These are phyloP conservation scores for Yponomeuta evonymella DNA, from an alignment of 2,888 invertebrate genomes.

Conservation along the genomic window DNA sequence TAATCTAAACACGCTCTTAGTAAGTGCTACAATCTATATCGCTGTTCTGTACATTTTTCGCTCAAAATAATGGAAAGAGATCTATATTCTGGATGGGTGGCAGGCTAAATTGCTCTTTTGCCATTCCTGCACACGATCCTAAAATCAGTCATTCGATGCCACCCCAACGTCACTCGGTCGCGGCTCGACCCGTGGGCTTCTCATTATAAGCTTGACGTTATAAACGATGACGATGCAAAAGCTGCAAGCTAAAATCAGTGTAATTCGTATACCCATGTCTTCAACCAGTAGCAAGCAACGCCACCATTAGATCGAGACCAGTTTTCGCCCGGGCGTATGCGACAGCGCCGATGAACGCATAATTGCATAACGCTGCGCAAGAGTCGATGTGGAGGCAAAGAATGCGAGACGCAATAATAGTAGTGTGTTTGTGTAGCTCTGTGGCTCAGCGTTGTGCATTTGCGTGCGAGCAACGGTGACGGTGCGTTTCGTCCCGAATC, in stretches of 20 bases:
- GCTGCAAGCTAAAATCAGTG: background rate
- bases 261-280: background rate
- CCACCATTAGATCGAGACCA: background rate
- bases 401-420: background rate
- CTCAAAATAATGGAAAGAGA: too few species aligned
- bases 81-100: too few species aligned
- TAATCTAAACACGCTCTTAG: too few species aligned
- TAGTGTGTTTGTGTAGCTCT: background rate
- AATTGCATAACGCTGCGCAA: constrained; percentile 2
- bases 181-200: too few species aligned
- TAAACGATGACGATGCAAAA: too few species aligned
- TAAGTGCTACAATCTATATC: too few species aligned
- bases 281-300: background rate
- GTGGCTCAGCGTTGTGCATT: background rate
- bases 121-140: too few species aligned
- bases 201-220: too few species aligned
- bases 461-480: background rate
- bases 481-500: background rate
- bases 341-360: constrained; percentile 2
- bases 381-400: constrained; percentile 1
- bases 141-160: too few species aligned
- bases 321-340: background rate
- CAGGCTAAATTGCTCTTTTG: too few species aligned
- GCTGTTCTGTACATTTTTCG: too few species aligned
- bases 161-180: too few species aligned